Conservation (phyloP, 2,888 invertebrate species). For the Tenthredo distinguenda region DNA sequence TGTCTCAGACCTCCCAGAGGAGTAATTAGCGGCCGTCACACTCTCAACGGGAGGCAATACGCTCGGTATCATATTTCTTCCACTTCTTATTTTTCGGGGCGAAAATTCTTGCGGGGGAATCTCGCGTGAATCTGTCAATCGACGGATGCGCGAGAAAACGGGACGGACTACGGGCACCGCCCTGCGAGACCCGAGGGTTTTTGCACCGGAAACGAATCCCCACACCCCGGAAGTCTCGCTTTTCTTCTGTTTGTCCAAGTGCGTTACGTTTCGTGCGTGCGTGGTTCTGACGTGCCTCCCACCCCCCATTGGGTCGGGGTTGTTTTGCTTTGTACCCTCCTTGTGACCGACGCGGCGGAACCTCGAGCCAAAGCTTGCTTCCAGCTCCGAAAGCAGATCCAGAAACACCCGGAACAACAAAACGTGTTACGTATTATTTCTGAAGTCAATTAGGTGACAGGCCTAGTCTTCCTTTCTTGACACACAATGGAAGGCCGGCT, state of each 20-base stretch:
- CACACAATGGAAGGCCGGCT: background rate
- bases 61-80: conserved; percentile 34
- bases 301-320: background rate
- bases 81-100: background rate
- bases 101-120: conserved; percentile 17
- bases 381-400: background rate
- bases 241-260: conserved; percentile 70
- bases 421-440: conserved; percentile 38
- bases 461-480: conserved; percentile 17
- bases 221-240: conserved; percentile 65
- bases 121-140: conserved; percentile 50
- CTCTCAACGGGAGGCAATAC: conserved; percentile 34
- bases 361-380: conserved; percentile 9
- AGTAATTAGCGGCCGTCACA: conserved; percentile 51
- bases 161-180: background rate
- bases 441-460: conserved; percentile 18
- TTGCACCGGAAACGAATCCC: conserved; percentile 46
- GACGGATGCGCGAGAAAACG: conserved; percentile 22
- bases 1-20: conserved; percentile 41
- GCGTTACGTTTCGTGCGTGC: conserved; percentile 54
- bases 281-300: conserved; percentile 30
- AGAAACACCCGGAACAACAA: conserved; percentile 5
- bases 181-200: conserved; percentile 28
- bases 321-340: conserved; percentile 46
- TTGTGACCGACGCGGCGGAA: background rate